Conservation (phyloP, 2,888 invertebrate species). For the Leptothorax acervorum region DNA sequence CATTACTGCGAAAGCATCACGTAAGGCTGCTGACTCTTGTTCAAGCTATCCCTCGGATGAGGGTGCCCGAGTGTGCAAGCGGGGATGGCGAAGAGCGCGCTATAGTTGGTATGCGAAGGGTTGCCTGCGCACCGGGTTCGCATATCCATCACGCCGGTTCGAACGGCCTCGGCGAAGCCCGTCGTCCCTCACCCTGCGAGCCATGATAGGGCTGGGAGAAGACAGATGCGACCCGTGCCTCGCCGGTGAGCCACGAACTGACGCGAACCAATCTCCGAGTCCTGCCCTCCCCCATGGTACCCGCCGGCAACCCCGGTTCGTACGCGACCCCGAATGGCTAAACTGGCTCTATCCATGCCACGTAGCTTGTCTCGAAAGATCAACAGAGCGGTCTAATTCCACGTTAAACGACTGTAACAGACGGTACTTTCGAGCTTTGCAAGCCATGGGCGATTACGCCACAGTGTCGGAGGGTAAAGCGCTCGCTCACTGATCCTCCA, state of each 20-base stretch:
- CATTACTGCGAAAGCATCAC: slow-evolving; percentile 10
- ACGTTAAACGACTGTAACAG: slow-evolving; percentile 57
- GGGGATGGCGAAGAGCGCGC: slow-evolving; percentile 15
- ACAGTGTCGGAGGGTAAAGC: slow-evolving; percentile 27
- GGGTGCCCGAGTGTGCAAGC: slow-evolving; percentile 30
- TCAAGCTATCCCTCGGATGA: slow-evolving; percentile 36
- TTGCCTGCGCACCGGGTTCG: slow-evolving; percentile 62
- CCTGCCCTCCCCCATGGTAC: slow-evolving; percentile 25
- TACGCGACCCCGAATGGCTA: slow-evolving; percentile 57
- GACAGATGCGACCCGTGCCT: slow-evolving; percentile 76
- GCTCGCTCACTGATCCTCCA: slow-evolving; percentile 25
- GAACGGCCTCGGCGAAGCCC: slow-evolving; percentile 59
- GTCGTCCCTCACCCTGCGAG: slow-evolving; percentile 49
- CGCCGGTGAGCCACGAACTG: slow-evolving; percentile 73
- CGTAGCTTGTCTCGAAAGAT: slow-evolving; percentile 56
- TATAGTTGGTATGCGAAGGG: slow-evolving; percentile 73
- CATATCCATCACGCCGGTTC: slow-evolving; percentile 75
- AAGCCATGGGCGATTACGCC: slow-evolving; percentile 51
- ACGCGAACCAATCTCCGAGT: slow-evolving; percentile 72
- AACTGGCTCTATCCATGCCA: slow-evolving; percentile 56
- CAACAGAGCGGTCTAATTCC: slow-evolving; percentile 57
- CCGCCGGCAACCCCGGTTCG: slow-evolving; percentile 25
- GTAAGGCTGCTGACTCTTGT: slow-evolving; percentile 42
- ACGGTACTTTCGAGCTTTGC: slow-evolving; percentile 56
- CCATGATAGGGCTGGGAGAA: slow-evolving; percentile 71